Conservation (phyloP, 1,140 invertebrate species). For the Drosophila aff. region DNA sequence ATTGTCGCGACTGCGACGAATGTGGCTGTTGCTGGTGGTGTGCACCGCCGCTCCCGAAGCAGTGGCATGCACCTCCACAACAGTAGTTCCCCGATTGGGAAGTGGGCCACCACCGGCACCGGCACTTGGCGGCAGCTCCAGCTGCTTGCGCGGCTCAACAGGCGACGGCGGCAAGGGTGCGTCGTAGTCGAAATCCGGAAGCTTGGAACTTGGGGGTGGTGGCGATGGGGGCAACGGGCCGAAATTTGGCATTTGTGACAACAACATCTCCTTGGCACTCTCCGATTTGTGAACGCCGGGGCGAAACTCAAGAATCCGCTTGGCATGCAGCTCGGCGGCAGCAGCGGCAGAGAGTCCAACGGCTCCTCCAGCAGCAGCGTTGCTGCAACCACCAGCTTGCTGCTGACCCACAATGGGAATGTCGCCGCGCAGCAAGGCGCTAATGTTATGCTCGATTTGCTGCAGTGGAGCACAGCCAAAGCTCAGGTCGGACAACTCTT, state of each 20-base stretch:
- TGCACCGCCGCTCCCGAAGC: conserved; percentile 66
- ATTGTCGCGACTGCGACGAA: conserved; percentile 71
- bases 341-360: conserved; percentile 41
- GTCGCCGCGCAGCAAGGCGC: conserved; percentile 87
- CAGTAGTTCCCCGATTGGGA: conserved; percentile 63
- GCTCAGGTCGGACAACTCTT: conserved; percentile 86
- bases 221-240: conserved; percentile 84
- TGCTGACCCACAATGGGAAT: conserved; percentile 81
- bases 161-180: conserved; percentile 94
- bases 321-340: conserved; percentile 66
- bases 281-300: conserved; percentile 89
- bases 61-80: conserved; percentile 74
- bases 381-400: neutral
- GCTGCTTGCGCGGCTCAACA: conserved; percentile 60
- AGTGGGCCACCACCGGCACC: conserved; percentile 6
- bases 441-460: conserved; percentile 88
- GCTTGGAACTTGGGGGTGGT: conserved; percentile 76
- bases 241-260: conserved; percentile 85
- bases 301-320: conserved; percentile 81
- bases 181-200: conserved; percentile 80
- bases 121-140: conserved; percentile 87
- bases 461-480: conserved; percentile 85
- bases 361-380: conserved; percentile 27
- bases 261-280: conserved; percentile 89
- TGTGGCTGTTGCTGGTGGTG: conserved; percentile 68